These are phyloP conservation scores for Phorcus lineatus DNA, from an alignment of 2,888 invertebrate species.

Conservation along the genomic window DNA sequence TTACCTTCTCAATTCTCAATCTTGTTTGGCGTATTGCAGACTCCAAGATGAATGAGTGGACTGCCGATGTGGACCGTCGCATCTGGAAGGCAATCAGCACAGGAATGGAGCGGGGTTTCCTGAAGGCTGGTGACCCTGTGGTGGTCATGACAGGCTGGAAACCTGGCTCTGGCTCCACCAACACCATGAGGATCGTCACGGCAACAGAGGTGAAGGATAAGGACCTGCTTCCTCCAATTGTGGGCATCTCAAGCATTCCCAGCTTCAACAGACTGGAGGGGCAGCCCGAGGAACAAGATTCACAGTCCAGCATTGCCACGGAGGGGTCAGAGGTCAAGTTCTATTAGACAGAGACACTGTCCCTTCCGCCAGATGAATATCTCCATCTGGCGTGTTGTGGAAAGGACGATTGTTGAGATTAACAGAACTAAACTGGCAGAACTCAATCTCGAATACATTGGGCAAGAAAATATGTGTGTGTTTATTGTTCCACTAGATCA, in stretches of 20 bases:
- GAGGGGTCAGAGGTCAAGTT: too few relatives aligned
- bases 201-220: constrained; percentile 54
- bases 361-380: too few relatives aligned
- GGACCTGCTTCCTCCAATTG: constrained; percentile 59
- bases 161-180: constrained; percentile 96
- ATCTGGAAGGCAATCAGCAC: constrained; percentile 77
- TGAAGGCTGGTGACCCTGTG: constrained; percentile 88
- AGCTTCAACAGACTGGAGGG: constrained; percentile 43
- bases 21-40: constrained; percentile 41
- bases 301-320: too few relatives aligned
- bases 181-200: constrained; percentile 91
- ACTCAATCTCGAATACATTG: too few relatives aligned
- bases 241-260: constrained; percentile 60
- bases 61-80: constrained; percentile 74
- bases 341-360: too few relatives aligned
- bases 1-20: too few relatives aligned
- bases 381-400: too few relatives aligned
- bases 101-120: constrained; percentile 89
- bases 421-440: too few relatives aligned
- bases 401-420: too few relatives aligned
- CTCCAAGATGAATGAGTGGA: constrained; percentile 70
- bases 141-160: constrained; percentile 89
- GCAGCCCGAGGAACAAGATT: too few relatives aligned
- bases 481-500: too few relatives aligned
- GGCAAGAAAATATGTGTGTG: too few relatives aligned